Conservation (phyloP, 2,888 invertebrate genomes). For the Luffia ferchaultella region DNA sequence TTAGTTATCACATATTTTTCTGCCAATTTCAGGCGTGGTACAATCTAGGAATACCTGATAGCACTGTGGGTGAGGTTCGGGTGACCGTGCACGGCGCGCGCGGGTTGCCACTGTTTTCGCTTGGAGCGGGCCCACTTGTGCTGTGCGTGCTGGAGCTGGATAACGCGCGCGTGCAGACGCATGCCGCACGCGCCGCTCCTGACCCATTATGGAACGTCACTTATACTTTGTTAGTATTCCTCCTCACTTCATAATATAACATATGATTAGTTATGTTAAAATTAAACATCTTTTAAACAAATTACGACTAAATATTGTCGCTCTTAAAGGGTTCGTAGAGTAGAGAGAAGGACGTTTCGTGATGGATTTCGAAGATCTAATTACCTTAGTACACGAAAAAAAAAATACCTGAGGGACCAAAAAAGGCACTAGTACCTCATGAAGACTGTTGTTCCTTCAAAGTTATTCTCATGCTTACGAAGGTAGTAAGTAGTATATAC, state of each 20-base stretch:
- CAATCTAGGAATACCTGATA: slow-evolving; percentile 15
- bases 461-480: no score
- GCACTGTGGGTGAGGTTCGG: slow-evolving; percentile 39
- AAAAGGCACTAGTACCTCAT: no score
- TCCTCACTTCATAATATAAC: neutral
- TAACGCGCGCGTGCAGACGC: slow-evolving; percentile 45
- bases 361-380: no score
- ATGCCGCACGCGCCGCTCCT: slow-evolving; percentile 22
- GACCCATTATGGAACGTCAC: slow-evolving; percentile 44
- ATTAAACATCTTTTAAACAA: neutral
- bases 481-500: no score
- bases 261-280: neutral
- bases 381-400: no score
- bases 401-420: no score
- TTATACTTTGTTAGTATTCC: slow-evolving; percentile 41
- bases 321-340: no score
- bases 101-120: slow-evolving; percentile 22
- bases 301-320: no score
- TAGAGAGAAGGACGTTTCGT: no score
- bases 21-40: slow-evolving; percentile 12
- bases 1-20: no score
- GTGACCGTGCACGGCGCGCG: slow-evolving; percentile 40
- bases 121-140: slow-evolving; percentile 29
- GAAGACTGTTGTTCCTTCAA: no score
- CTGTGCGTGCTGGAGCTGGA: slow-evolving; percentile 47